Base-by-base conservation (phyloP, 2,888 invertebrate genomes). In the Eledone cirrhosa region DNA sequence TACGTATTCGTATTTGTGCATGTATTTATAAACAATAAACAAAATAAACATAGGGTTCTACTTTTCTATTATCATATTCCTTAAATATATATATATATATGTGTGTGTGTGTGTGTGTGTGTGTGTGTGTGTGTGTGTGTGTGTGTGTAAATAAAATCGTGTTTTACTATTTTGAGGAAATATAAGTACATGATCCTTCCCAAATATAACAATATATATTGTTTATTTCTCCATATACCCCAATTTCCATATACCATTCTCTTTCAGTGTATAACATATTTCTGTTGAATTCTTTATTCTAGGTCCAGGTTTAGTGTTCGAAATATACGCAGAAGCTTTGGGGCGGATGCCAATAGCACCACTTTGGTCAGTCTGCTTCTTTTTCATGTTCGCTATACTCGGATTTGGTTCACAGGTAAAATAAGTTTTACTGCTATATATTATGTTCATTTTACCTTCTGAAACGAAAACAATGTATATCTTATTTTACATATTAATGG, bases 291-390 rank as follows among this genome's bases (percentile, higher is more conserved):
- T 47, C 14, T 48, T 7, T 24, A 47, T 33, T 82, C 8, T 82
- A 90, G 90, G 90, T 79, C 90, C 90, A 29, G 91, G 90, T 48
- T 82, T 91, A 63, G 90, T 89, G 16, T 91, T 91, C 82, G 88
- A 89, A n/a, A 90, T 90, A 24, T 91, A 91, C 83, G 90, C 91
- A 22, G 90, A 90, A 80, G 90, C 90, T 11, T 80, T 91, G 22
- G 85, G 90, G 13, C 86, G 87, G 59, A 89, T 91, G 88, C 90
- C 90, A 2, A 84, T 90, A 0, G 84, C 90, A 14, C 90, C 89
- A 3, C 79, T 90, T 63, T 91, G 90, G 91, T 84, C 90, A 2
- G 85, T 89, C n/a, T 86, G 90, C 79, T 91, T 91, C 85, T 91
- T 90, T 82, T 82, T 91, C 48, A 90, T 90, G 91, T 90, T 91